Conservation (phyloP, 1,140 invertebrate species). For the Lysiphlebus fabarum region DNA sequence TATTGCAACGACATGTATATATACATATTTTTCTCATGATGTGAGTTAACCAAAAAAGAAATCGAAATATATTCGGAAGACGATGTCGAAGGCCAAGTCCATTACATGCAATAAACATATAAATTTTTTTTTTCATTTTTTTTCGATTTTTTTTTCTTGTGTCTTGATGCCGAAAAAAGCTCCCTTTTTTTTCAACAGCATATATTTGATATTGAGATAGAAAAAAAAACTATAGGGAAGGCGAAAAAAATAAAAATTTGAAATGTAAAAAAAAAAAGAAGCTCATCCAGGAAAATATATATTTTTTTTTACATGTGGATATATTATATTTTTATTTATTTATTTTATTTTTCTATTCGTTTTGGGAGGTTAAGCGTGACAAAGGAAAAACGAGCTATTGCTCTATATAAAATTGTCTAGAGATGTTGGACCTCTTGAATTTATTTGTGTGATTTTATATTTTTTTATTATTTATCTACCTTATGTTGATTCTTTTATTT, state of each 20-base stretch:
- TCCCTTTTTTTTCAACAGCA: constrained; percentile 5
- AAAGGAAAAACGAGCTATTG: constrained; percentile 13
- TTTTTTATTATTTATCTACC: too few relatives aligned
- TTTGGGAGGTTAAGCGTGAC: constrained; percentile 1
- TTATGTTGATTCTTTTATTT: too few relatives aligned
- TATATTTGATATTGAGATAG: constrained; percentile 27
- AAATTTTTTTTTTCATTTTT: too few relatives aligned
- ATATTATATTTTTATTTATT: neutral
- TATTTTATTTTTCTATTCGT: neutral
- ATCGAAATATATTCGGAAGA: constrained; percentile 10
- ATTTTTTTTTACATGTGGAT: neutral
- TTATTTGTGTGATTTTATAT: too few relatives aligned
- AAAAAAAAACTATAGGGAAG: constrained; percentile 12
- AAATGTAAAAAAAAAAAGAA: neutral
- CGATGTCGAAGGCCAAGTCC: constrained; percentile 20
- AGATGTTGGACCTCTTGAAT: too few relatives aligned
- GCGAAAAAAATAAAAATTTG: neutral
- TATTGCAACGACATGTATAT: neutral
- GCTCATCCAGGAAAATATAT: constrained; percentile 1
- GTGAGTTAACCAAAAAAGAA: neutral
- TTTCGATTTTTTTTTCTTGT: constrained; percentile 2
- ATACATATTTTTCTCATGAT: too few relatives aligned
- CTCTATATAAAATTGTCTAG: neutral
- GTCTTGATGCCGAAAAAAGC: constrained; percentile 21
- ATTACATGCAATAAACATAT: constrained; percentile 28